These are phyloP conservation scores for Tychaedon coryphoeus DNA, from an alignment of 2,113 vertebrate species.

Conservation along the genomic window DNA sequence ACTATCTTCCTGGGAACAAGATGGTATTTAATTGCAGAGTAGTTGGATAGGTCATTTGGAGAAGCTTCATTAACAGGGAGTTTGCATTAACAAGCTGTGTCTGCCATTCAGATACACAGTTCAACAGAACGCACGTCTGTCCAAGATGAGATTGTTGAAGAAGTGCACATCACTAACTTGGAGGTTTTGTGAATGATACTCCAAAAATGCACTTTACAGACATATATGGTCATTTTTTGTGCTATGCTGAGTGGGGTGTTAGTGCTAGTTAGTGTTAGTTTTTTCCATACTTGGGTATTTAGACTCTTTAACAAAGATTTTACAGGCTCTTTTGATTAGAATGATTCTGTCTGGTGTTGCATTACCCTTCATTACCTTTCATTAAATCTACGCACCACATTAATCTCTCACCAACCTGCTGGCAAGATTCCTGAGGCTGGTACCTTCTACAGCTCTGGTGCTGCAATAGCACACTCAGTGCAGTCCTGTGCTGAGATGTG, in stretches of 20 bases:
- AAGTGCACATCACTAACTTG: background rate
- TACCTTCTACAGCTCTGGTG: background rate
- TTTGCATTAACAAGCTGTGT: background rate
- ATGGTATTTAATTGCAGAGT: background rate
- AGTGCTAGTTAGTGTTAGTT: background rate
- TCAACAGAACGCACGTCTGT: background rate
- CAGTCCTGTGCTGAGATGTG: background rate
- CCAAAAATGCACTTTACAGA: background rate
- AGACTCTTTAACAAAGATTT: background rate
- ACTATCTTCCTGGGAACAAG: background rate
- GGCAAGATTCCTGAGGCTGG: background rate
- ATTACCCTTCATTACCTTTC: background rate
- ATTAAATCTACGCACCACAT: background rate
- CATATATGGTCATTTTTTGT: background rate
- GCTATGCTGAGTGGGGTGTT: background rate
- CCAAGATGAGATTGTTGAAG: background rate
- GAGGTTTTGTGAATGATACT: background rate
- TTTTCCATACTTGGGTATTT: background rate
- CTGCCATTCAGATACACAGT: background rate
- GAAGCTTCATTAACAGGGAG: background rate
- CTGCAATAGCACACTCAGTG: background rate
- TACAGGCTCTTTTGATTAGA: background rate
- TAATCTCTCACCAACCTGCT: background rate
- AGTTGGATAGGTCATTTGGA: background rate
- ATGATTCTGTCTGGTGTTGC: background rate